Base-by-base conservation (phyloP, 2,888 invertebrate species). In the Drosophila heteroneura region DNA sequence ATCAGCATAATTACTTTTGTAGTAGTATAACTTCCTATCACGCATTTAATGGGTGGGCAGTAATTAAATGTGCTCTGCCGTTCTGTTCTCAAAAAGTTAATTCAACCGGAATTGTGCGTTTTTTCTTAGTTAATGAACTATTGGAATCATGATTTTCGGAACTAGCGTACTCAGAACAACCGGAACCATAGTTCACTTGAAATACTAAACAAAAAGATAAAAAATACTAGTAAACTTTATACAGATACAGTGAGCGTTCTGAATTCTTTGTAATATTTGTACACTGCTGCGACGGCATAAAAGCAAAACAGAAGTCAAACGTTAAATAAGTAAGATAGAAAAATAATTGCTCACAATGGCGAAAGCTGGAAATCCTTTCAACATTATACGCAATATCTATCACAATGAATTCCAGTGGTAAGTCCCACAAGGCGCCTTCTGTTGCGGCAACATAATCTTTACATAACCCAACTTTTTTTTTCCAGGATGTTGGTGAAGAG, bases 401-500 rank as follows among this genome's bases (percentile, higher is more conserved):
- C 94, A 96, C 89, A 96, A 97, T 92, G 96, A 96, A 70, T 97
- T 96, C 85, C 96, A 96, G 94, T 97, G 97, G 97, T 96, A 93
- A 94, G 94, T 93, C 70, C 94, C 81, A 30, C 4, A 30, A 30
- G 4, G 47, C 5, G 6, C n/a, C 3, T 5, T 32, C 19, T 22
- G 28, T 10, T 60, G 58, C 63, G 44, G 59, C 53, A 57, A 54
- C 16, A 16, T 26, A 47, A 58, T 47, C 52, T 79, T 80, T 70
- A 76, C 81, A 79, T 84, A 84, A 84, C 83, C 81, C 53, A 62
- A 72, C 76, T 83, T 82, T 89, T 72, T 47, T 47, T n/a, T 62
- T 75, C 2, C 70, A 97, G 97, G 97, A 96, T 96, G 86, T 91
- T 97, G 49, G 95, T 97, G 58, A 97, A 97, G 94, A 97, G 97